Base-by-base conservation (phyloP, 2,797 vertebrate genomes). In the Poecile montanus region DNA sequence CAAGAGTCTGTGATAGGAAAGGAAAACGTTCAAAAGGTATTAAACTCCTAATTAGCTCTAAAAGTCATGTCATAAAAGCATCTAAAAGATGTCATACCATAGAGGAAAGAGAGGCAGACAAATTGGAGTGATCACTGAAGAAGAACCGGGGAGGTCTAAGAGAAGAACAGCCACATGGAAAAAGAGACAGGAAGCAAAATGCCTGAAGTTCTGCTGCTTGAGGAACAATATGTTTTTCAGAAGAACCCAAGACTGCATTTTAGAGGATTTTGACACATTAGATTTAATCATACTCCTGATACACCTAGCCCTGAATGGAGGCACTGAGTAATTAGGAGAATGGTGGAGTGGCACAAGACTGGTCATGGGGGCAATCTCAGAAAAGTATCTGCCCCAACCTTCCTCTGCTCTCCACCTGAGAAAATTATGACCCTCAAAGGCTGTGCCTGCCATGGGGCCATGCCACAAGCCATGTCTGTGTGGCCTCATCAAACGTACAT, bases 401-500 rank as follows among this genome's bases (percentile, higher is more conserved):
- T 90, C 42, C 51, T 66, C 44, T 60, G 47, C 38, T 77, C 29
- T 54, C 22, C 21, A 5, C 30, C 61, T 53, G 21, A 51, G 40
- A 77, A 63, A 70, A 38, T 42, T 14, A 38, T 19, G 45, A 8
- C 8, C 9, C n/a, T 27, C 0, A 0, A 57, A 86, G n/a, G 7
- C 44, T 66, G 12, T 29, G 21, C 25, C 54, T 68, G 27, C 18
- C 36, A 58, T 70, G 11, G 38, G 38, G 38, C 38, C 38, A 38
- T 11, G 38, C 38, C 10, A 45, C 2, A 16, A 85, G 36, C 34
- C 21, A 9, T 10, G 11, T 16, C 61, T 0, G 0, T 3, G 19
- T 7, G 14, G 9, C 2, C 7, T 5, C 53, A 11, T 21, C 51
- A 62, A 21, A 51, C 1, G 3, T 5, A 19, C 18, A 44, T 29